These are phyloP conservation scores for Zenarchopterus dispar DNA, from an alignment of 2,797 vertebrate species.

Conservation along the genomic window DNA sequence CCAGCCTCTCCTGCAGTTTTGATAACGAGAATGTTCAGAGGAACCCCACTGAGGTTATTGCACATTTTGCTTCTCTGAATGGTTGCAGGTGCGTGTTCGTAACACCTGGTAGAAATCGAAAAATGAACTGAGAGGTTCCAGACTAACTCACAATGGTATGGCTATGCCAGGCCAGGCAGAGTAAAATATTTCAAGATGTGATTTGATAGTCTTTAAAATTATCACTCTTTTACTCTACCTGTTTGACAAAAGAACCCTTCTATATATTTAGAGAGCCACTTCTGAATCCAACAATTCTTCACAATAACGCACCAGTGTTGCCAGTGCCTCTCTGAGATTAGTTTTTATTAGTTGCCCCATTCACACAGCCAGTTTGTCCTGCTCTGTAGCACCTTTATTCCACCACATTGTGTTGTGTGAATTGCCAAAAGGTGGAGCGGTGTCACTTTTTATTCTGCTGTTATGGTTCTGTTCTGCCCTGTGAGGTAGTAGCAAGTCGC, in stretches of 20 bases:
- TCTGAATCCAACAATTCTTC: slow-evolving; percentile 11
- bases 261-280: slow-evolving; percentile 51
- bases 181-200: neutral
- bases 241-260: slow-evolving; percentile 53
- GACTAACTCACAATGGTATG: neutral
- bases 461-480: too few relatives aligned
- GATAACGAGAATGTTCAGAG: too few relatives aligned
- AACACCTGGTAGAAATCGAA: slow-evolving; percentile 1
- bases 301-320: neutral
- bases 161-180: slow-evolving; percentile 26
- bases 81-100: neutral
- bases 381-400: too few relatives aligned
- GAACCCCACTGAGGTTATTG: too few relatives aligned
- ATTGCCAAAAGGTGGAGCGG: too few relatives aligned
- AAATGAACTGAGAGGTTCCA: slow-evolving; percentile 5
- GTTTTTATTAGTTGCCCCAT: too few relatives aligned
- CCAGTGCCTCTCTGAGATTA: too few relatives aligned
- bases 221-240: slow-evolving; percentile 44
- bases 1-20: neutral
- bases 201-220: neutral
- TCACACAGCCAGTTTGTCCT: too few relatives aligned
- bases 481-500: too few relatives aligned
- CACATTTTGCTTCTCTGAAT: neutral
- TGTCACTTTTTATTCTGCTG: too few relatives aligned
- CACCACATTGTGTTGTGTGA: too few relatives aligned